These are phyloP conservation scores for Neoascia interrupta DNA, from an alignment of 2,888 invertebrate genomes.

Conservation along the genomic window DNA sequence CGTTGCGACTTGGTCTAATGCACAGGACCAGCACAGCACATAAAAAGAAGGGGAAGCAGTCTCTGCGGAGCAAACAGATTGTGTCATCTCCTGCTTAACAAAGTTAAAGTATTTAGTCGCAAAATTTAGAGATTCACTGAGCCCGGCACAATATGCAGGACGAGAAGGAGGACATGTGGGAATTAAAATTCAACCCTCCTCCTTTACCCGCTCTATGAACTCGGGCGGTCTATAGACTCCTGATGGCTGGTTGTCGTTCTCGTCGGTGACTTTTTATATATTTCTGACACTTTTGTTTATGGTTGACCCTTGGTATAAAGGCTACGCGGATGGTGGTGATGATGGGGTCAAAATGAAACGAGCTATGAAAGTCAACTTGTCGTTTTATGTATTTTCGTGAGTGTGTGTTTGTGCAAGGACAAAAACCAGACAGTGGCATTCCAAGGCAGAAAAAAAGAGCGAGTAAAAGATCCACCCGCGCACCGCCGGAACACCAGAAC, in stretches of 20 bases:
- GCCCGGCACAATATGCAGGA: conserved; percentile 32
- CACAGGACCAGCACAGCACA: conserved; percentile 30
- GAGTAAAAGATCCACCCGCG: conserved; percentile 20
- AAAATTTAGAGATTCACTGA: conserved; percentile 69
- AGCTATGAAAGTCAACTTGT: conserved; percentile 65
- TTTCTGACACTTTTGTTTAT: conserved; percentile 69
- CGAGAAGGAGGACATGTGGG: conserved; percentile 55
- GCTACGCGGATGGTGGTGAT: conserved; percentile 33
- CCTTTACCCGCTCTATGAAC: too few relatives aligned
- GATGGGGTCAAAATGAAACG: conserved; percentile 46
- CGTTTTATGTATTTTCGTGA: conserved; percentile 42
- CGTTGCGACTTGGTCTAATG: conserved; percentile 48
- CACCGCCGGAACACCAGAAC: conserved; percentile 56
- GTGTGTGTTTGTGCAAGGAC: not conserved
- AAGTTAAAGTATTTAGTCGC: conserved; percentile 67
- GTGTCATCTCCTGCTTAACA: conserved; percentile 69
- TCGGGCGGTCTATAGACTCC: too few relatives aligned
- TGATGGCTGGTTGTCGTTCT: conserved; percentile 18
- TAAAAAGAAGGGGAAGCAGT: conserved; percentile 22
- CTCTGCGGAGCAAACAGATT: conserved; percentile 63
- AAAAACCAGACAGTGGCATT: too few relatives aligned
- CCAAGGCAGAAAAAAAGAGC: conserved; percentile 20
- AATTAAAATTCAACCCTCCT: conserved; percentile 58
- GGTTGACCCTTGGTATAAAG: conserved; percentile 56
- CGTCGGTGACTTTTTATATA: conserved; percentile 50